These are phyloP conservation scores for Eupithecia inturbata DNA, from an alignment of 2,888 invertebrate genomes.

Conservation along the genomic window DNA sequence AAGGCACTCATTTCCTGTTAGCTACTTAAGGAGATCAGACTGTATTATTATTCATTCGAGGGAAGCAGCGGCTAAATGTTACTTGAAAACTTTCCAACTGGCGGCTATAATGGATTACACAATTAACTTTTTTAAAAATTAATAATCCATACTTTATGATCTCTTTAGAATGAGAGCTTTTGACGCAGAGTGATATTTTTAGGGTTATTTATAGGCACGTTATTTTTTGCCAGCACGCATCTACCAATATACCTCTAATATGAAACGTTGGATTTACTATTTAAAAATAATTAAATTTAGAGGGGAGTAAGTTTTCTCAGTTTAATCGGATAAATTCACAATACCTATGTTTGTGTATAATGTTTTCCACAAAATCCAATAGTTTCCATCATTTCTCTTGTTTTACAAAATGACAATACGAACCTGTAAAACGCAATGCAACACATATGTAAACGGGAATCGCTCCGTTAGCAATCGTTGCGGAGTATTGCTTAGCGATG, in stretches of 20 bases:
- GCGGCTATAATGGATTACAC: slow-evolving; percentile 7
- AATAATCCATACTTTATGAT: not conserved
- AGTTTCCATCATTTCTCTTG: too few species aligned
- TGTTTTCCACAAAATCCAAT: not conserved
- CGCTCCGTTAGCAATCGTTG: not conserved
- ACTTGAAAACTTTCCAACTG: not conserved
- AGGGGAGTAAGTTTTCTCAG: too few species aligned
- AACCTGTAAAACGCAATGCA: not conserved
- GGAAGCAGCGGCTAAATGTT: not conserved
- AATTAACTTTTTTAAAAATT: slow-evolving; percentile 5
- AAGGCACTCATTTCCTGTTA: not conserved
- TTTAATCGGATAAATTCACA: too few species aligned
- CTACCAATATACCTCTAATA: too few species aligned
- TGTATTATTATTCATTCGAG: not conserved
- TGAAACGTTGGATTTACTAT: not conserved
- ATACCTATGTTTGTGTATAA: not conserved
- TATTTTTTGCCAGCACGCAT: not conserved
- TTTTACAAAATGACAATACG: too few species aligned
- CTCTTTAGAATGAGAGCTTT: not conserved
- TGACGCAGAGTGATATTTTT: not conserved
- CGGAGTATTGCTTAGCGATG: not conserved
- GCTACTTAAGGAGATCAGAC: not conserved
- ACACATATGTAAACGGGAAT: not conserved
- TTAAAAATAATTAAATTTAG: not conserved
- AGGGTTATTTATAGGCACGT: not conserved